Evolutionary conservation across 1,140 invertebrate species (phyloP), one percentile per base, ranked within the genome.

Genomic region (Dysdera silvatica): DNA sequence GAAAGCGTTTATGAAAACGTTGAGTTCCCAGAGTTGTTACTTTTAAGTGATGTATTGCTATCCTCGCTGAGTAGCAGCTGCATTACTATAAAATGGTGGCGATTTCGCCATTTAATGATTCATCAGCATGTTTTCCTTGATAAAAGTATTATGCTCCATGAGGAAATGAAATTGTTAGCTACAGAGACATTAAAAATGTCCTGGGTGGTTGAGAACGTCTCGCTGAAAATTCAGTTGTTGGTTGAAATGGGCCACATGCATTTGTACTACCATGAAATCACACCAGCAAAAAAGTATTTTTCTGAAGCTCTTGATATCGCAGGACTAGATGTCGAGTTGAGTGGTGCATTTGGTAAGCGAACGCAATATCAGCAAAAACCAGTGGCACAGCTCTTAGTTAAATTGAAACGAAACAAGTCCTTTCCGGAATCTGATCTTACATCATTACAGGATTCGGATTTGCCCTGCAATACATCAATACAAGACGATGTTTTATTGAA

Each of bases 401-500:
- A 82, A 62, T 78, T 89, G 10, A 75, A 77, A 20, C 77, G 80
- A 70, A 68, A 78, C 58, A 43, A 70, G 48, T 71, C 80, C 24
- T 24, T 31, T 6, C 37, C 4, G 31, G 18, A 47, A 53, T 54
- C 80, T 28, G 31, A 43, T 7, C 45, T 7, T 33, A 18, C 40
- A 47, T 45, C 16, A 58, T 20, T 31, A 23, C 65, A 49, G 31
- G 33, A 35, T 3, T 37, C 57, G 18, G 51, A 68, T 47, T 61
- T 75, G 16, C 71, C 74, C 3, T 64, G 72, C 69, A 75, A 88
- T 67, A 67, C 91, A 14, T 76, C 82, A 49, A 74, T 95, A 18
- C 82, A 91, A 68, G 91, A 96, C 80, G 91, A 95, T 69, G 82
- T 88, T 4, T 79, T 90, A 60, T 76, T 95, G 12, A 84, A 92